Evolutionary conservation across 2,797 vertebrate genomes (phyloP).

Genomic region (Echeneis naucrates): DNA sequence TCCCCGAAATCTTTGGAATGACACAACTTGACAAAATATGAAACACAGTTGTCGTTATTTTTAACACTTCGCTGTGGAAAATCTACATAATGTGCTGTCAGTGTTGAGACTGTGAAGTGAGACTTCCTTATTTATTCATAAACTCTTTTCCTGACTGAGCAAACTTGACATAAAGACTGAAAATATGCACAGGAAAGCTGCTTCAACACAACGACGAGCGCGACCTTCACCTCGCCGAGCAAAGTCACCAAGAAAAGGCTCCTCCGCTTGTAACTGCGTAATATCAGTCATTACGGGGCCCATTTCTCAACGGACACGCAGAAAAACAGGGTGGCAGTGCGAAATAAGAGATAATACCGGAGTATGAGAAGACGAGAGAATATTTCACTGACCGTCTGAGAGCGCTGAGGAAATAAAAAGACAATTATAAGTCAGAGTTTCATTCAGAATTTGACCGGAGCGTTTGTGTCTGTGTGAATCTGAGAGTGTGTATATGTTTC

Average conservation of each 20-base stretch:
- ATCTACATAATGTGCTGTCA: no score
- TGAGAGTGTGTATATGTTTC: constrained; percentile 2
- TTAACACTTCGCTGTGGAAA: no score
- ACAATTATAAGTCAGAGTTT: background rate
- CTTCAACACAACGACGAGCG: background rate
- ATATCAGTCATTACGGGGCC: constrained; percentile 7
- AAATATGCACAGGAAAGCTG: background rate
- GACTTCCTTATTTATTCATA: no score
- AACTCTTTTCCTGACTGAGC: background rate
- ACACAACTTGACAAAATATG: no score
- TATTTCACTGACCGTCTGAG: background rate
- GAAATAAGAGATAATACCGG: background rate
- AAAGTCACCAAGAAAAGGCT: background rate
- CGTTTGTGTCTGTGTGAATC: constrained; percentile 12
- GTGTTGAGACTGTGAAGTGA: no score
- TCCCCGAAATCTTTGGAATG: no score
- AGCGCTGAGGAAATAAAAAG: constrained; percentile 13
- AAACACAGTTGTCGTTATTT: no score
- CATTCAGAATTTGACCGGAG: background rate
- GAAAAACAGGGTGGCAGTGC: background rate
- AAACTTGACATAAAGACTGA: background rate
- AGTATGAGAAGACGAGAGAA: background rate
- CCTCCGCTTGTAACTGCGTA: constrained; percentile 7
- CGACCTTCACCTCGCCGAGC: constrained; percentile 1
- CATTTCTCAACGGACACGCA: background rate